Base-by-base conservation (phyloP, 2,797 vertebrate genomes). In the Somateria mollissima region DNA sequence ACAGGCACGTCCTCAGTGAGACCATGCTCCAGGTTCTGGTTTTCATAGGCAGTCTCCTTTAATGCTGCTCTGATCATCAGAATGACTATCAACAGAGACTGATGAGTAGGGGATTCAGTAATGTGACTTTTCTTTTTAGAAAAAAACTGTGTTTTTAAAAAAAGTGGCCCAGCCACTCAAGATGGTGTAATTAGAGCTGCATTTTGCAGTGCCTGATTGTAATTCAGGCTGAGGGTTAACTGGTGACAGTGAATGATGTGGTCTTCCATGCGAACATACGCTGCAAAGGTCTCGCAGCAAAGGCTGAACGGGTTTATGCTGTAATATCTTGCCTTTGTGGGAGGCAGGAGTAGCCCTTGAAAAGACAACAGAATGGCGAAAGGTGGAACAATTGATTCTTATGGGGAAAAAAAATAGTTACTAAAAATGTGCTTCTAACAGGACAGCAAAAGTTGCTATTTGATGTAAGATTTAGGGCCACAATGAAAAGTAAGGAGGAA, bases 71-170 rank as follows among this genome's bases (percentile, higher is more conserved):
- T 61, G 70, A 43, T 91, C 51, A 57, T 76, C 0, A 0, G 58
- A 70, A 27, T 83, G 58, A 51, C 57, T 51, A 51, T 88, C n/a
- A 86, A 56, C 56, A 76, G 82, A 90, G 76, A 58, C 11, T 70
- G 85, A 91, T 94, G 83, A 95, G 88, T 72, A 58, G 60, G 25
- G 21, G 32, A 78, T 75, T 91, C 66, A 30, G 51, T 81, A 84
- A 78, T 86, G 49, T 88, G 43, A 71, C 77, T 90, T 81, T 34
- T 73, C 34, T 89, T 90, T 51, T 62, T 73, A 92, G 91, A 88
- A 53, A 51, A 53, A 27, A 17, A 18, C 7, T 4, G 22, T 53
- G 49, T 27, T 51, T 73, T 91, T 90, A 57, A 84, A 88, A 88
- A 79, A 43, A 51, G 67, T 73, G 67, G 53, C 77, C 58, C 56